Evolutionary conservation across 2,888 invertebrate species (phyloP).

Genomic region (Athrips mouffetella): DNA sequence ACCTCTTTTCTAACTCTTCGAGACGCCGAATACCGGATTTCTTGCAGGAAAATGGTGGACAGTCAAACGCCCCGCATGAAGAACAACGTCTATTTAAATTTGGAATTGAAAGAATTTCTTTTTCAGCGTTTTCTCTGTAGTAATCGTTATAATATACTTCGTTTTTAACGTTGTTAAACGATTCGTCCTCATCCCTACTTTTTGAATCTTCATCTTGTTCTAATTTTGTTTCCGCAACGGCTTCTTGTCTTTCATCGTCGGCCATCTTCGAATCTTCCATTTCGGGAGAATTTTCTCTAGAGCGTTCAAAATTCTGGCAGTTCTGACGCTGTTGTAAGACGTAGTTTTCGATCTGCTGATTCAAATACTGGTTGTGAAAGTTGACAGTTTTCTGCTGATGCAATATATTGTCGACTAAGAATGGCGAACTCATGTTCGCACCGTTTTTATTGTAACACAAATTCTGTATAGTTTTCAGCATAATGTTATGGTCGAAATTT

Average conservation of each 20-base stretch:
- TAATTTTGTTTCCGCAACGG: conserved; percentile 44
- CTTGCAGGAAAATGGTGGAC: conserved; percentile 71
- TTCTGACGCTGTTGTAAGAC: conserved; percentile 41
- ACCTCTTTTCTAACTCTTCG: conserved; percentile 67
- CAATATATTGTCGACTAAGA: conserved; percentile 80
- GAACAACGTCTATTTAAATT: conserved; percentile 68
- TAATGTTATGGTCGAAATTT: conserved; percentile 64
- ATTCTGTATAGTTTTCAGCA: conserved; percentile 72
- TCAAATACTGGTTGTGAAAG: conserved; percentile 74
- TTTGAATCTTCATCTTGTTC: conserved; percentile 62
- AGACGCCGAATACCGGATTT: conserved; percentile 63
- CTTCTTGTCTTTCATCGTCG: conserved; percentile 46
- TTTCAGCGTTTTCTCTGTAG: conserved; percentile 52
- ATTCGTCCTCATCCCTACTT: conserved; percentile 54
- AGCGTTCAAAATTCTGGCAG: conserved; percentile 41
- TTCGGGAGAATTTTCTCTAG: conserved; percentile 62
- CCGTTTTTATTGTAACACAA: conserved; percentile 60
- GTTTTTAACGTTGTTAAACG: conserved; percentile 45
- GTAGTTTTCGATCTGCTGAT: conserved; percentile 70
- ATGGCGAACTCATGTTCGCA: conserved; percentile 78
- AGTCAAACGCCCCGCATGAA: conserved; percentile 76
- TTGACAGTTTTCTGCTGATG: conserved; percentile 76
- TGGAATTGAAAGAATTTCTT: conserved; percentile 65
- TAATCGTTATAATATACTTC: conserved; percentile 57
- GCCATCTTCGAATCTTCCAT: conserved; percentile 50